A percentile compares a stretch with the other conserved stretches of the same genome.
Conservation (phyloP, 1,140 invertebrate species). For the Macrosteles quadrilineatus region DNA sequence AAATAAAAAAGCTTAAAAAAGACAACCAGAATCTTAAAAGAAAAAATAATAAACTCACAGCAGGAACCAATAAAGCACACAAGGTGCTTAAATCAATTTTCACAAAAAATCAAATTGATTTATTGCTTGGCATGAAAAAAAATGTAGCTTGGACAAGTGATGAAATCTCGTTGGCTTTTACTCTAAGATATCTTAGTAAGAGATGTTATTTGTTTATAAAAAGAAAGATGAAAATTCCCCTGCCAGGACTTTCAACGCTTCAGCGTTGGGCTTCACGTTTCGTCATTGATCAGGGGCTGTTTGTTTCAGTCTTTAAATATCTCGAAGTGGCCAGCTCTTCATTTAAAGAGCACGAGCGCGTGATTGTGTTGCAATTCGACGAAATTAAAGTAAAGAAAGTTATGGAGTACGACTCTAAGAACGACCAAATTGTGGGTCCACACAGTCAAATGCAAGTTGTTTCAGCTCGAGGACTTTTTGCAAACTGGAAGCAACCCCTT, state of each 20-base stretch:
- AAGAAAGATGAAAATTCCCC: conserved; percentile 15
- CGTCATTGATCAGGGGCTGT: background rate
- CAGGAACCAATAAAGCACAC: background rate
- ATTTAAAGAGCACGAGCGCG: conserved; percentile 11
- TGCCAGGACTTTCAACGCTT: conserved; percentile 26
- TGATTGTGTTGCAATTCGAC: too few species aligned
- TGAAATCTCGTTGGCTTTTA: conserved; percentile 29
- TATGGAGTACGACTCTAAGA: conserved; percentile 24
- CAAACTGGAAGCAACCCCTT: conserved; percentile 20
- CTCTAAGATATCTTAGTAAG: conserved; percentile 28
- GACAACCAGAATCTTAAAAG: conserved; percentile 23
- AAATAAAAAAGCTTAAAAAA: too few species aligned
- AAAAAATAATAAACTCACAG: background rate
- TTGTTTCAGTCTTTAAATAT: conserved; percentile 20
- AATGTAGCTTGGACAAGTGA: conserved; percentile 23
- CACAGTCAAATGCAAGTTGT: too few species aligned
- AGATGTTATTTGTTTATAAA: conserved; percentile 18
- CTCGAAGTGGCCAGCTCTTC: conserved; percentile 10
- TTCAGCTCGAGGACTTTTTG: too few species aligned
- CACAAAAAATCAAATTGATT: background rate
- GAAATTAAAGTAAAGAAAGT: background rate
- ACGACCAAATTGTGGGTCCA: conserved; percentile 20
- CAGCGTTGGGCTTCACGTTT: conserved; percentile 4
- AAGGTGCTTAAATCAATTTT: background rate
- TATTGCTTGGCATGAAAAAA: background rate